Conservation (phyloP, 1,140 invertebrate species). For the Drosophila bocqueti region DNA sequence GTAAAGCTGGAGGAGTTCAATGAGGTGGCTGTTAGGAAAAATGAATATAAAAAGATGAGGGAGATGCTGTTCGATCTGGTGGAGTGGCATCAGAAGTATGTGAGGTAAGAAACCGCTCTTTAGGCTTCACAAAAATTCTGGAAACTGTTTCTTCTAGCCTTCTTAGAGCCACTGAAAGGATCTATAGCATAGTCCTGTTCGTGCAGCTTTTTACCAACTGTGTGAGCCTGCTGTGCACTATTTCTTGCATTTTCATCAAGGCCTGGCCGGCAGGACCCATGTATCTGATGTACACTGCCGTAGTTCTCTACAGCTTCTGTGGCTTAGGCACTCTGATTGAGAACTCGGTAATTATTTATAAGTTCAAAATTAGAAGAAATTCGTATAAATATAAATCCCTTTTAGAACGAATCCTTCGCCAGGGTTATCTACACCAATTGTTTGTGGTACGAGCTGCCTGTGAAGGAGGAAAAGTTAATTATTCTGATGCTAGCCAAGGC, state of each 20-base stretch:
- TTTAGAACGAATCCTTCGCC: slow-evolving; percentile 52
- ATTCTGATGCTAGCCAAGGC: slow-evolving; percentile 69
- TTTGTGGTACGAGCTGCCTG: slow-evolving; percentile 65
- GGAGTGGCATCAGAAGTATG: slow-evolving; percentile 63
- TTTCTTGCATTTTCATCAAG: slow-evolving; percentile 58
- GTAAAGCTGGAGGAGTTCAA: slow-evolving; percentile 56
- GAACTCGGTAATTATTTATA: slow-evolving; percentile 26
- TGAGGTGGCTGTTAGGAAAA: slow-evolving; percentile 11
- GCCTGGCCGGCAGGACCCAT: slow-evolving; percentile 62
- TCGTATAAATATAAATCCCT: not conserved
- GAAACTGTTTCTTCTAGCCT: slow-evolving; percentile 18
- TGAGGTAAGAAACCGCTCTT: not conserved
- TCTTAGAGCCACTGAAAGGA: slow-evolving; percentile 44
- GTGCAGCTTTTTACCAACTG: slow-evolving; percentile 49
- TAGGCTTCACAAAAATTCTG: not conserved
- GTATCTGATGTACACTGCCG: slow-evolving; percentile 47
- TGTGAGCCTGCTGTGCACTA: slow-evolving; percentile 55
- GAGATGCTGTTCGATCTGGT: slow-evolving; percentile 44
- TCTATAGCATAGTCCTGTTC: slow-evolving; percentile 51
- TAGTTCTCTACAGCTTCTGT: slow-evolving; percentile 57
- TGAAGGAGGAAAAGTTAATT: slow-evolving; percentile 50
- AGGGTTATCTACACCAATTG: slow-evolving; percentile 53
- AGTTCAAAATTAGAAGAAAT: not conserved
- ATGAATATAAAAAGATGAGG: not conserved
- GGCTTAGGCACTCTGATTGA: slow-evolving; percentile 61